Conservation (phyloP, 2,888 invertebrate genomes). For the Caenorhabditis sp. region DNA sequence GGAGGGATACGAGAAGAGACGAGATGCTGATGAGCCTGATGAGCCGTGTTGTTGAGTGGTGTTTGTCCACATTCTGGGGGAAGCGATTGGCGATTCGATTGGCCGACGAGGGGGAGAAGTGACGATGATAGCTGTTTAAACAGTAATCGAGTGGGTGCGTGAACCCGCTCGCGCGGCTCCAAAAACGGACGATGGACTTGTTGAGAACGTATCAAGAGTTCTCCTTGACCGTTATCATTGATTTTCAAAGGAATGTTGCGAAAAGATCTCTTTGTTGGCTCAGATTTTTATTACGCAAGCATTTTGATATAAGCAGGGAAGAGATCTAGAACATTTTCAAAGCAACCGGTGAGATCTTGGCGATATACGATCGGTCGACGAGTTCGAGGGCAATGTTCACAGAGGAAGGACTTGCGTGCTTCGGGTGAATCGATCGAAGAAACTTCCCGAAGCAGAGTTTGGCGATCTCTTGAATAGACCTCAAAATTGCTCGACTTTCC, state of each 20-base stretch:
- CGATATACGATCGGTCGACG: not conserved
- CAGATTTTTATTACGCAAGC: not conserved
- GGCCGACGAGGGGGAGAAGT: slow-evolving; percentile 43
- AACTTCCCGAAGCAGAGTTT: slow-evolving; percentile 20
- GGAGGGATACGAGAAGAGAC: slow-evolving; percentile 8
- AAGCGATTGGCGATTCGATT: too few species aligned
- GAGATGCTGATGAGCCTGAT: slow-evolving; percentile 45
- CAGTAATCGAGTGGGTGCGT: slow-evolving; percentile 65
- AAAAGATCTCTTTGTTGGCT: not conserved
- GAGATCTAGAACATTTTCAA: too few species aligned
- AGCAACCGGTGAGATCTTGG: not conserved
- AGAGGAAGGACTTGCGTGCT: not conserved
- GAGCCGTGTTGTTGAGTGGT: slow-evolving; percentile 18
- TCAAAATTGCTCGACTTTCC: slow-evolving; percentile 2
- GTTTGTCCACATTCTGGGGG: slow-evolving; percentile 50
- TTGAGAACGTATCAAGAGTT: slow-evolving; percentile 21
- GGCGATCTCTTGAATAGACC: slow-evolving; percentile 24
- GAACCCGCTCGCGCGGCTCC: slow-evolving; percentile 36
- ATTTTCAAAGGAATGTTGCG: not conserved
- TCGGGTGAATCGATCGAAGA: slow-evolving; percentile 21
- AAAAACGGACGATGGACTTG: slow-evolving; percentile 39
- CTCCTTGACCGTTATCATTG: not conserved
- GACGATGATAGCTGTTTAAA: slow-evolving; percentile 63
- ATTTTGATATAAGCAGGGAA: too few species aligned
- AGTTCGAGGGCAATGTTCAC: not conserved